Conservation (phyloP, 2,797 vertebrate species). For the Artibeus jamaicensis region DNA sequence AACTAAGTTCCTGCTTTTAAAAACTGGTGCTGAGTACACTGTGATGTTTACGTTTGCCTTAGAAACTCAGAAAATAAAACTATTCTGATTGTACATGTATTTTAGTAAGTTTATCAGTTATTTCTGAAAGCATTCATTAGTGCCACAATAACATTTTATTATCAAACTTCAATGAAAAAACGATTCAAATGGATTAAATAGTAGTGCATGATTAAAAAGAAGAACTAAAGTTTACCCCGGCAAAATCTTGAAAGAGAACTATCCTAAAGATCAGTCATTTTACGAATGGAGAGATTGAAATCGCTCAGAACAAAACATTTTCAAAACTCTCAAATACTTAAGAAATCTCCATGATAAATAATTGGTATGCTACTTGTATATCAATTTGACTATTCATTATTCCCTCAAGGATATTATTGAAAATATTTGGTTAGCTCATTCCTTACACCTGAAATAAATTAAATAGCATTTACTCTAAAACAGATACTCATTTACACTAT, state of each 20-base stretch:
- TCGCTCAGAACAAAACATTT: slow-evolving; percentile 26
- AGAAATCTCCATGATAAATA: background rate
- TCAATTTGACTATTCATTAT: slow-evolving; percentile 10
- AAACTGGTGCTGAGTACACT: background rate
- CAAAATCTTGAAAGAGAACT: background rate
- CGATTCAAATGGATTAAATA: background rate
- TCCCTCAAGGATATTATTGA: background rate
- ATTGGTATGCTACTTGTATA: background rate
- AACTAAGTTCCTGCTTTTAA: slow-evolving; percentile 39
- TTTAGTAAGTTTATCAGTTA: slow-evolving; percentile 50
- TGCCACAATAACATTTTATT: background rate
- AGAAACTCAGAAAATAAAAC: slow-evolving; percentile 20
- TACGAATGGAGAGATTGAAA: slow-evolving; percentile 18
- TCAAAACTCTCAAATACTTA: slow-evolving; percentile 32
- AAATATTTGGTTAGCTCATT: background rate
- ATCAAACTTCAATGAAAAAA: slow-evolving; percentile 44
- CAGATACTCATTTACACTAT: background rate
- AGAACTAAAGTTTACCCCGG: slow-evolving; percentile 31
- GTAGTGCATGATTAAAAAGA: background rate
- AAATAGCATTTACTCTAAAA: slow-evolving; percentile 32
- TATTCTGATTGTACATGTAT: slow-evolving; percentile 1
- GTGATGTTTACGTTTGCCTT: background rate
- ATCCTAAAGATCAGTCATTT: slow-evolving; percentile 13
- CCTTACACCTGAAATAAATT: slow-evolving; percentile 27
- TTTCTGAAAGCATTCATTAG: slow-evolving; percentile 36